Percentiles rank a stretch among this genome's conserved stretches.
These are phyloP conservation scores for Ichneumoninae sp. DNA, from an alignment of 2,888 invertebrate species.

Conservation along the genomic window DNA sequence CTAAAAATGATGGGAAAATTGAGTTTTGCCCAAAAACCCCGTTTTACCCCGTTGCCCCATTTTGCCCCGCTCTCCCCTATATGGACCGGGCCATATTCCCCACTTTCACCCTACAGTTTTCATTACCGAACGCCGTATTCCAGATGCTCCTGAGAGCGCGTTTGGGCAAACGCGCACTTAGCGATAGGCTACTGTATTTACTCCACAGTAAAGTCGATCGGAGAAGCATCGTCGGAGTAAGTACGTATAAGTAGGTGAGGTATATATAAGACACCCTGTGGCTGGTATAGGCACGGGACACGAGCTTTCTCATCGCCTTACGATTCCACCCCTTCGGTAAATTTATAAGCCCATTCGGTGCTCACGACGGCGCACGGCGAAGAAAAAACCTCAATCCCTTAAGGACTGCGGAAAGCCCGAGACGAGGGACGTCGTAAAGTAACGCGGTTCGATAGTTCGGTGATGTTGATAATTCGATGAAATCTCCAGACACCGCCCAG, in stretches of 20 bases:
- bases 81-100: too few species aligned
- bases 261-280: conserved; percentile 14
- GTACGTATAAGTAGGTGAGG: conserved; percentile 46
- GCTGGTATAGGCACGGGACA: neutral
- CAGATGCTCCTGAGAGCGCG: too few species aligned
- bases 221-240: conserved; percentile 48
- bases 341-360: conserved; percentile 58
- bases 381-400: conserved; percentile 49
- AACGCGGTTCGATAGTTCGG: conserved; percentile 11
- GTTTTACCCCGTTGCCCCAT: too few species aligned
- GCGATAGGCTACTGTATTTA: too few species aligned
- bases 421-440: conserved; percentile 39
- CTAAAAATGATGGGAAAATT: too few species aligned
- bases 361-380: conserved; percentile 13
- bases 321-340: conserved; percentile 41
- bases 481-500: conserved; percentile 9
- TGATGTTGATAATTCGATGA: conserved; percentile 34
- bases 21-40: too few species aligned
- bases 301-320: conserved; percentile 25
- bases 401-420: conserved; percentile 45
- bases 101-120: too few species aligned
- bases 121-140: too few species aligned
- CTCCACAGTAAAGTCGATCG: neutral
- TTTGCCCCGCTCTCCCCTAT: too few species aligned
- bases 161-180: too few species aligned